Evolutionary conservation across 2,113 vertebrate genomes (phyloP), one percentile per base, ranked within the genome.

Genomic region (Poeciliopsis prolifica): DNA sequence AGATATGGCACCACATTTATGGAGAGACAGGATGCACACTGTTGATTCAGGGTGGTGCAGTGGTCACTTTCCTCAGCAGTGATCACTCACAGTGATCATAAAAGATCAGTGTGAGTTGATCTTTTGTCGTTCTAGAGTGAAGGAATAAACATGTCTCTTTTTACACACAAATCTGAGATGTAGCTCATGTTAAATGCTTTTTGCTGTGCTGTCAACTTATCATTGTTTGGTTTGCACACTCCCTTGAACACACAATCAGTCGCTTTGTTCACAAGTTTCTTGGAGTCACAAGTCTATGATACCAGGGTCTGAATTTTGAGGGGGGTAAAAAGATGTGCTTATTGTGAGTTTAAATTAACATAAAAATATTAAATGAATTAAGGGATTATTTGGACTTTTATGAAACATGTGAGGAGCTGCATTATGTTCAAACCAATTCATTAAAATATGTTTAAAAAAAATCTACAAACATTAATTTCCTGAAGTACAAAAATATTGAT

Each of bases 141-240:
- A 19, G 14, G 7, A 51, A 28, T 10, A 29, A 19, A 8, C 12
- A 24, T n/a, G 9, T 4, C 14, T 65, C 17, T 28, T 42, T 2
- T 29, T 22, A 61, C 6, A 13, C 51, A n/a, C 5, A 12, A 3
- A 51, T 68, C 44, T 51, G 19, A 31, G 22, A 26, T 78, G 29
- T 5, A 65, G 33, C 12, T 72, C 44, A 14, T 61, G 35, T 42
- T 28, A 22, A 71, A 61, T 26, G 60, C 51, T 22, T 30, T 68
- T 61, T 58, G 65, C 63, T 68, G 54, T n/a, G 63, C 31, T 65
- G 54, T 75, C 19, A 3, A 82, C 80, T 60, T 12, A 61, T 74
- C 63, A 81, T 81, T 35, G 85, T 85, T 89, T 62, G 54, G 61
- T 83, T 81, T 31, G 68, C 69, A 84, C 66, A 28, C 64, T 68